Evolutionary conservation across 2,797 vertebrate genomes (phyloP).

Genomic region (Pachyuromys duprasi): DNA sequence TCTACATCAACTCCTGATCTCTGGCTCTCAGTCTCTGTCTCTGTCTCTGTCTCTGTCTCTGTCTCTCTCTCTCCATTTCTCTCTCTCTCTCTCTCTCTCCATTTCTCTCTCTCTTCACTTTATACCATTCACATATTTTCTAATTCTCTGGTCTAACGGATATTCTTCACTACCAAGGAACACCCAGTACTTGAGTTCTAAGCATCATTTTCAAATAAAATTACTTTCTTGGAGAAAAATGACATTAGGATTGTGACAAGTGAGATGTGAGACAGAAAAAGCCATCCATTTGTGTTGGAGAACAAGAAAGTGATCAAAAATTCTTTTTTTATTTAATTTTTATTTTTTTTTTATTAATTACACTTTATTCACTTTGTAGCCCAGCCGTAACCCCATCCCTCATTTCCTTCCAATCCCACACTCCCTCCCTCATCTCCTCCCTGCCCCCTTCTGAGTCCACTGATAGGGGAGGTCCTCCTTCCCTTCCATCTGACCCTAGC

Average conservation of each 20-base stretch:
- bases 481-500: no score
- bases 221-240: background rate
- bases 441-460: no score
- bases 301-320: background rate
- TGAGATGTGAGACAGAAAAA: background rate
- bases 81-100: background rate
- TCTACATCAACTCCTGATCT: background rate
- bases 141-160: background rate
- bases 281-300: background rate
- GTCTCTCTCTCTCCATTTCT: no score
- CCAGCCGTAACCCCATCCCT: no score
- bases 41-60: no score
- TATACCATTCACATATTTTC: background rate
- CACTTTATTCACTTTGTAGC: no score
- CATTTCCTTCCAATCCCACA: no score
- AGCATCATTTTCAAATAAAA: background rate
- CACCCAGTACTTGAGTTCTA: background rate
- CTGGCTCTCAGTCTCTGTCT: no score
- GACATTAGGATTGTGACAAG: background rate
- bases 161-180: background rate
- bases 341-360: no score
- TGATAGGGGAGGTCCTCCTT: no score
- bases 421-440: no score
- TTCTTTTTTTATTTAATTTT: no score
- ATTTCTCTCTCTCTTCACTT: background rate